Evolutionary conservation across 2,797 vertebrate genomes (phyloP), one percentile per base, ranked within the genome.

Genomic region (Cyclura pinguis): DNA sequence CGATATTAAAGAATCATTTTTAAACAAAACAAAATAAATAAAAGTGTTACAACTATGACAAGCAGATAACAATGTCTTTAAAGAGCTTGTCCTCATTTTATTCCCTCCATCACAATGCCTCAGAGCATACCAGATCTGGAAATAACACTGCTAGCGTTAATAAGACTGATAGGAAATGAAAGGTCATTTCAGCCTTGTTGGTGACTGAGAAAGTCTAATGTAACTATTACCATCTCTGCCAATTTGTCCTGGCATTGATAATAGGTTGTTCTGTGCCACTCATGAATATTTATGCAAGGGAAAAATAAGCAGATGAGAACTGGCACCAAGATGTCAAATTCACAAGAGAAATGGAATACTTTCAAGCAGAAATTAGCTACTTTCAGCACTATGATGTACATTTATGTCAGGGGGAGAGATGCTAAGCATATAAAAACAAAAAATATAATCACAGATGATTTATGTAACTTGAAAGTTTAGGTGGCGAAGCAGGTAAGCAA

Each of bases 231-330:
- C 47, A 90, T 32, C 9, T 84, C 72, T 35, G 22, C 12, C 35
- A 59, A 47, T 59, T 90, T 50, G 0, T 1, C 22, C n/a, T 38
- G 86, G 22, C 20, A n/a, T 4, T 85, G 6, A 50, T 92, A 85
- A 32, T 8, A 3, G 35, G 57, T 1, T 69, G n/a, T 55, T 77
- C 35, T 64, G 73, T 6, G 2, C 1, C 67, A 0, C 6, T 93
- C 88, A 90, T n/a, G 91, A 91, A 89, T 85, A 90, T 85, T 86
- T 85, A 88, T 91, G 22, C 1, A 16, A 77, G 83, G 67, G 50
- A 38, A 88, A 16, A 1, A 32, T n/a, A 67, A 22, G 84, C 55
- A 80, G 12, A 89, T 38, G 52, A 84, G 55, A 62, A 50, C 27
- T n/a, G 24, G 29, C 38, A 13, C 35, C 32, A 10, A 76, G 38